Evolutionary conservation across 2,113 vertebrate species (phyloP).

Genomic region (Malurus cyaneus): DNA sequence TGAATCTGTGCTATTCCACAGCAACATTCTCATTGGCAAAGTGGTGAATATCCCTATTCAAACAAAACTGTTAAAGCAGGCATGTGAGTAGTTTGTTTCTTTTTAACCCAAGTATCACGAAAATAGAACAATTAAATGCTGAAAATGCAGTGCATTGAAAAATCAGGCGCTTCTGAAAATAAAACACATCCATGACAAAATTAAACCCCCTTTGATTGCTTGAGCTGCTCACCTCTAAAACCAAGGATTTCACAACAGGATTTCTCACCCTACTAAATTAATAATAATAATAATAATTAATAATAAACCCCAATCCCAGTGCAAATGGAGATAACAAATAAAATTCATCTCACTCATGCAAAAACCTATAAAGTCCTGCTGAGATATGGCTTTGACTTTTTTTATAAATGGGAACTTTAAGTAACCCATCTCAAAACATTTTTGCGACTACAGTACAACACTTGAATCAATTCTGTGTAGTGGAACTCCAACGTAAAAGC

Average conservation of each 20-base stretch:
- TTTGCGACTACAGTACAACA: neutral
- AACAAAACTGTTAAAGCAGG: neutral
- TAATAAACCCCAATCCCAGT: neutral
- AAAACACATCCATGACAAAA: neutral
- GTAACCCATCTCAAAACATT: neutral
- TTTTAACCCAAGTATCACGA: neutral
- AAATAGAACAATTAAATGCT: neutral
- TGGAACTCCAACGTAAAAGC: neutral
- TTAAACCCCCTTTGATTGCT: neutral
- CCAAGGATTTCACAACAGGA: neutral
- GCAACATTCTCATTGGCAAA: neutral
- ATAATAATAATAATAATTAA: neutral
- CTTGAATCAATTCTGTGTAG: neutral
- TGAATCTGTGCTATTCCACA: neutral
- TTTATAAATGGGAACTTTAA: neutral
- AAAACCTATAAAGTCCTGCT: neutral
- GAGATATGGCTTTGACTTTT: neutral
- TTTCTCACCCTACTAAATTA: neutral
- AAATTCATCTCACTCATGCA: neutral
- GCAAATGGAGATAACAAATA: neutral
- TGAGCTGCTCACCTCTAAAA: neutral
- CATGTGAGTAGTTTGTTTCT: neutral
- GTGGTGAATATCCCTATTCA: neutral
- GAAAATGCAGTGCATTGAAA: neutral
- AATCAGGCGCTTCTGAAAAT: neutral